Conservation (phyloP, 2,113 vertebrate genomes). For the Strigops habroptila region DNA sequence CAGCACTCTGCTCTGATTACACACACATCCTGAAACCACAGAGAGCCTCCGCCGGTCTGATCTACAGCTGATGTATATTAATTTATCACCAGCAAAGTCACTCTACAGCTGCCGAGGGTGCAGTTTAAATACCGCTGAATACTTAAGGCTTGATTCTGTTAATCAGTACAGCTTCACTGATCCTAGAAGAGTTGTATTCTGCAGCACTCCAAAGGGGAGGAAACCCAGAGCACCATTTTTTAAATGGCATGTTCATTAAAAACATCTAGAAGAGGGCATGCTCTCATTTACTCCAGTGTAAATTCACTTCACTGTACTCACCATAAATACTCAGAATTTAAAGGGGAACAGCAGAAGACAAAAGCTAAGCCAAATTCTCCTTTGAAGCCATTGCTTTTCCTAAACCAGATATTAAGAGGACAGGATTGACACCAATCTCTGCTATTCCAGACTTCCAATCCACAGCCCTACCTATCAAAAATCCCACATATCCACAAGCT, state of each 20-base stretch:
- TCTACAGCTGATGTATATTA: background rate
- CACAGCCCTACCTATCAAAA: background rate
- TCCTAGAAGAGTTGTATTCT: background rate
- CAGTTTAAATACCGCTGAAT: background rate
- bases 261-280: background rate
- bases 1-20: constrained; percentile 19
- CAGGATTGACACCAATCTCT: background rate
- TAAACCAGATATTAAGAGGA: background rate
- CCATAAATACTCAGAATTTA: background rate
- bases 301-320: background rate
- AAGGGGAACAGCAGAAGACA: background rate
- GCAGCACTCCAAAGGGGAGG: background rate
- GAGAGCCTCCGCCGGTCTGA: background rate
- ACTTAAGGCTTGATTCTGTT: background rate
- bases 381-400: background rate
- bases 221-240: background rate
- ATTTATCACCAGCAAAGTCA: background rate
- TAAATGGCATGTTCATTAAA: background rate
- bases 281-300: background rate
- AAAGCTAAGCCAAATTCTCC: background rate
- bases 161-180: background rate
- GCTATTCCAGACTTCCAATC: background rate
- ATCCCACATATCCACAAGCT: background rate
- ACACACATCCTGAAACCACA: constrained; percentile 8
- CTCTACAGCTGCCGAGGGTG: background rate